Evolutionary conservation across 2,888 invertebrate species (phyloP), one percentile per base, ranked within the genome.

Genomic region (Agapostemon virescens): DNA sequence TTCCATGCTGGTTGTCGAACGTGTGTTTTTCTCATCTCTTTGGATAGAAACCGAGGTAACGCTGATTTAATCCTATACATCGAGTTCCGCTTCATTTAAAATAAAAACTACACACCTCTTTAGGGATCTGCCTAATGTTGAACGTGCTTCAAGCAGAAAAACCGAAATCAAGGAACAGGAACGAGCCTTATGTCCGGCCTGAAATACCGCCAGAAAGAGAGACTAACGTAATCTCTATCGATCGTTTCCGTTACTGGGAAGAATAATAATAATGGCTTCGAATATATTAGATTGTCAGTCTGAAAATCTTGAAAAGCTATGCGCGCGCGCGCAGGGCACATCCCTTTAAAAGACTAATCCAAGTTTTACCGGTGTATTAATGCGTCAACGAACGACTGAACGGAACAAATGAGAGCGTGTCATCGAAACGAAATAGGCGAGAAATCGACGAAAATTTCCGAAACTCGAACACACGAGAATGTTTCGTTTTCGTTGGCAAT

Each of bases 401-500:
- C n/a, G 30, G 17, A n/a, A 33, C 33, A 20, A n/a, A n/a, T n/a
- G n/a, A n/a, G n/a, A 30, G 36, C 30, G 26, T 23, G 38, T 23
- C 30, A 26, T 71, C 26, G 20, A 42, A 15, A 40, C 23, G 20
- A 55, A 64, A 58, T 23, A n/a, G n/a, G n/a, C n/a, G n/a, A n/a
- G n/a, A n/a, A n/a, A n/a, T n/a, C n/a, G n/a, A n/a, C 20, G 26
- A 36, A 58, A 61, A 69, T 52, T 17, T 64, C 42, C 63, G 42
- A 79, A 38, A 52, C 11, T 72, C 42, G n/a, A 79, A 63, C 5
- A 55, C 58, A 15, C 23, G 4, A 33, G 26, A 66, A 36, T 38
- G 36, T n/a, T 63, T 33, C 23, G 58, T 63, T 69, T 81, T 70
- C 88, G 88, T 89, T 90, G 91, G 90, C 90, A 91, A 90, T 91